These are phyloP conservation scores for Zonitis immaculata DNA, from an alignment of 2,888 invertebrate genomes.

Conservation along the genomic window DNA sequence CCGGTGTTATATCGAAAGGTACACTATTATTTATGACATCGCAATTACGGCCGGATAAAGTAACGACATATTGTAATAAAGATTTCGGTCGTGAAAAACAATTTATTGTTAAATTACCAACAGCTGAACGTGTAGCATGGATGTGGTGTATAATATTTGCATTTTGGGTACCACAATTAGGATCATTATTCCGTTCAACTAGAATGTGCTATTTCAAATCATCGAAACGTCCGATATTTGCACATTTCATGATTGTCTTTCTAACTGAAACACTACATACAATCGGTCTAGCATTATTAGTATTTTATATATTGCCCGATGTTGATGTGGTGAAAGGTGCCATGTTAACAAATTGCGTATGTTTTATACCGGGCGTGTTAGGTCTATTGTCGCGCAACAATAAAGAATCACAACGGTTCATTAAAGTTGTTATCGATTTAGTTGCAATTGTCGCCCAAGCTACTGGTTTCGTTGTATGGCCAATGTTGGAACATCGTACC, in stretches of 20 bases:
- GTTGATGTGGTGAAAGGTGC: conserved; percentile 92
- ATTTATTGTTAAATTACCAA: conserved; percentile 75
- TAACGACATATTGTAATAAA: conserved; percentile 76
- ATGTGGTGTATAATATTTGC: conserved; percentile 88
- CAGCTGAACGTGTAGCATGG: conserved; percentile 85
- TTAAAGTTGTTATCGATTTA: conserved; percentile 78
- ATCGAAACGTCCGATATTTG: conserved; percentile 66
- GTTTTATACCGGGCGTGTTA: conserved; percentile 78
- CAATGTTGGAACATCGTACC: conserved; percentile 71
- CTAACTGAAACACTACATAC: conserved; percentile 86
- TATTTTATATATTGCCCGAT: conserved; percentile 85
- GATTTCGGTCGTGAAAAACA: conserved; percentile 80
- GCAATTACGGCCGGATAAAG: conserved; percentile 72
- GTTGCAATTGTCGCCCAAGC: conserved; percentile 83
- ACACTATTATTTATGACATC: conserved; percentile 89
- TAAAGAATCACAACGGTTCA: conserved; percentile 71
- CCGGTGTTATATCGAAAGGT: conserved; percentile 84
- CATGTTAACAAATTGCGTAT: conserved; percentile 93
- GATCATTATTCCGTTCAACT: conserved; percentile 75
- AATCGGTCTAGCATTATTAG: conserved; percentile 78
- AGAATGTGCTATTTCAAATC: conserved; percentile 90
- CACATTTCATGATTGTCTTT: conserved; percentile 65
- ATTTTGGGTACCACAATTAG: conserved; percentile 83
- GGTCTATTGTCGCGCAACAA: conserved; percentile 76
- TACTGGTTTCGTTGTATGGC: conserved; percentile 89